These are phyloP conservation scores for Malurus cyaneus DNA, from an alignment of 2,113 vertebrate species.

Conservation along the genomic window DNA sequence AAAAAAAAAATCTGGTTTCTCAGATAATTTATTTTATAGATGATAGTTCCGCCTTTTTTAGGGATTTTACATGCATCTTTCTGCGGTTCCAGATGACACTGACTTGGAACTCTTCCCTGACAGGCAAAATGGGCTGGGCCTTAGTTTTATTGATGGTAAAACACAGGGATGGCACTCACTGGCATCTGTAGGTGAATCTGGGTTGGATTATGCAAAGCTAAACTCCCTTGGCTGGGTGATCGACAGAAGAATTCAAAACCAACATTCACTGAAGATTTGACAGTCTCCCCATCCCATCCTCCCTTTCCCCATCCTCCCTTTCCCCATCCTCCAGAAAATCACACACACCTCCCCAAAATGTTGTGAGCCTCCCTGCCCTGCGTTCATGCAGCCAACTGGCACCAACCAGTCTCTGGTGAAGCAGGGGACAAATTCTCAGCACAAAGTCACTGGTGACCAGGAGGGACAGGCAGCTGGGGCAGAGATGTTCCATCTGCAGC, in stretches of 20 bases:
- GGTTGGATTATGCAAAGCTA: neutral
- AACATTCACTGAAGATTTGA: neutral
- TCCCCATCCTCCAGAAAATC: neutral
- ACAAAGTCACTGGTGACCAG: neutral
- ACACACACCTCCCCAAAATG: neutral
- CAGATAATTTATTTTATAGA: conserved; percentile 49
- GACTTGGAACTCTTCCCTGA: conserved; percentile 34
- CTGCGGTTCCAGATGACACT: neutral
- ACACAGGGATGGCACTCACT: neutral
- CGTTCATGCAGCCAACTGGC: neutral
- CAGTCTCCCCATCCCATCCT: neutral
- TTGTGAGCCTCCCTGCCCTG: neutral
- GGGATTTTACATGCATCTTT: neutral
- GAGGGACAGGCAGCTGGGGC: neutral
- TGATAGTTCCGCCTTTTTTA: neutral
- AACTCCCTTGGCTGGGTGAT: neutral
- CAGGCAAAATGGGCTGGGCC: neutral
- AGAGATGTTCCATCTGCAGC: neutral
- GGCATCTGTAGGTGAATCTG: conserved; percentile 14
- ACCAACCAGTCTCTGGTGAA: neutral
- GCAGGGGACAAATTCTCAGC: neutral
- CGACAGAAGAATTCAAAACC: neutral
- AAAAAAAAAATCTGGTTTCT: neutral
- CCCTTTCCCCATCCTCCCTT: neutral
- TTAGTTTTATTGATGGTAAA: neutral